A percentile compares a stretch with the other conserved stretches of the same genome.
phyloP scores from a whole-genome alignment of 2,888 invertebrate species.

The Melikaiella ostensackeni region DNA sequence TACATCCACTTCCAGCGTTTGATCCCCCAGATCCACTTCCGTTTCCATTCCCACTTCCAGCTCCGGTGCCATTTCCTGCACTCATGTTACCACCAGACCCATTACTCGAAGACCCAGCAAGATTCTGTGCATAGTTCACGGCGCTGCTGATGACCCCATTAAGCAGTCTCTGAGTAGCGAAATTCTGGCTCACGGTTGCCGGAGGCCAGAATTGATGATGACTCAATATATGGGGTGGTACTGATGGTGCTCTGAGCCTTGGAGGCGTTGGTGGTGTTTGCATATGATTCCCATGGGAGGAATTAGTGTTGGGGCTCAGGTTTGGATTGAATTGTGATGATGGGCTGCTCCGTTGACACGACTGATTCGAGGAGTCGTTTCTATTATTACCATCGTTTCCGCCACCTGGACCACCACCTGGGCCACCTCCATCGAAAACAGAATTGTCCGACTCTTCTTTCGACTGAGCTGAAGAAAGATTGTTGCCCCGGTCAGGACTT shows the following conservation, averaged over 20 bases:
- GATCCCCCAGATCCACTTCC: constrained; percentile 56
- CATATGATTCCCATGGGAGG: constrained; percentile 55
- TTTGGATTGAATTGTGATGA: constrained; percentile 71
- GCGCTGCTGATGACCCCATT: constrained; percentile 74
- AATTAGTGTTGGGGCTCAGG: constrained; percentile 69
- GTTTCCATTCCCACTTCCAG: constrained; percentile 57
- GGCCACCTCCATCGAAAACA: constrained; percentile 79
- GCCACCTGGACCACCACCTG: constrained; percentile 64
- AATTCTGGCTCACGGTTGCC: constrained; percentile 72
- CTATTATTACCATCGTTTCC: constrained; percentile 57
- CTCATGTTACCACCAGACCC: constrained; percentile 50
- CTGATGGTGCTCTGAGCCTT: constrained; percentile 77
- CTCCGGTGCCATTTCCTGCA: constrained; percentile 49
- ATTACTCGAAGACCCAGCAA: constrained; percentile 52
- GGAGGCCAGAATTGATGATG: constrained; percentile 78
- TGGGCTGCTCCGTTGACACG: constrained; percentile 72
- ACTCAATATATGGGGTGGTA: constrained; percentile 78
- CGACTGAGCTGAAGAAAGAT: constrained; percentile 69
- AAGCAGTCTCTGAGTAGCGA: constrained; percentile 73
- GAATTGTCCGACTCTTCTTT: constrained; percentile 79
- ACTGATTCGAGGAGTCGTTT: constrained; percentile 61
- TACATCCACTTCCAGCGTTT: constrained; percentile 53
- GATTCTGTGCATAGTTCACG: constrained; percentile 72
- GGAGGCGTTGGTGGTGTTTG: constrained; percentile 63
- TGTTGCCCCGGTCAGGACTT: constrained; percentile 68